Base-by-base conservation (phyloP, 2,888 invertebrate genomes). In the Miltochrista miniata region DNA sequence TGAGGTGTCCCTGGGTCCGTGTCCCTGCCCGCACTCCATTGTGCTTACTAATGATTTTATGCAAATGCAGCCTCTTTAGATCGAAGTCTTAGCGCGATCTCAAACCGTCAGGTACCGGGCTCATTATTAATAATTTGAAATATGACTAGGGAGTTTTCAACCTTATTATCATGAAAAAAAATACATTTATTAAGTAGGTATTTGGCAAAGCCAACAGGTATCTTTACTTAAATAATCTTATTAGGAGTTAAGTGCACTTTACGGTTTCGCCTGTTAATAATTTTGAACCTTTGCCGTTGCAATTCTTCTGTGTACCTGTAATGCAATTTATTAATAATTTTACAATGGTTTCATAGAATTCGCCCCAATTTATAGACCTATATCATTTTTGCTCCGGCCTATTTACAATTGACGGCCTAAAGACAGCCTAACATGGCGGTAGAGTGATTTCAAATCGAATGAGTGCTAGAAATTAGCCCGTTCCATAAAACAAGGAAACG, bases 11-110 rank as follows among this genome's bases (percentile, higher is more conserved):
- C 79, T 87, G 83, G 77, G 74, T 74, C 79, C 87, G 82, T 90
- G 89, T 90, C 90, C 89, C 89, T 87, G 86, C 87, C 82, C 83
- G 88, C 79, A 78, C 85, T 83, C 88, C 90, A 90, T 91, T 91
- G 91, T 91, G 91, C 90, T 90, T 90, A 88, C 91, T 91, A 90
- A 91, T 90, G 91, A 91, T 90, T 91, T 91, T 91, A 91, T 91
- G 91, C 91, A 91, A 90, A 91, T 91, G 91, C 85, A 90, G 80
- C 84, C 89, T 90, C 90, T 90, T 90, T 88, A 90, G 90, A 91
- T 90, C 89, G 90, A 87, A 89, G 90, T 88, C 90, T 90, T 91
- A 90, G 88, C 88, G 90, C 90, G 90, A 90, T 90, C 90, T 90
- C 87, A 72, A 86, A 86, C 84, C 87, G 87, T 90, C 90, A 90